Evolutionary conservation across 2,113 vertebrate genomes (phyloP).

Genomic region (Hemibagrus wyckioides): DNA sequence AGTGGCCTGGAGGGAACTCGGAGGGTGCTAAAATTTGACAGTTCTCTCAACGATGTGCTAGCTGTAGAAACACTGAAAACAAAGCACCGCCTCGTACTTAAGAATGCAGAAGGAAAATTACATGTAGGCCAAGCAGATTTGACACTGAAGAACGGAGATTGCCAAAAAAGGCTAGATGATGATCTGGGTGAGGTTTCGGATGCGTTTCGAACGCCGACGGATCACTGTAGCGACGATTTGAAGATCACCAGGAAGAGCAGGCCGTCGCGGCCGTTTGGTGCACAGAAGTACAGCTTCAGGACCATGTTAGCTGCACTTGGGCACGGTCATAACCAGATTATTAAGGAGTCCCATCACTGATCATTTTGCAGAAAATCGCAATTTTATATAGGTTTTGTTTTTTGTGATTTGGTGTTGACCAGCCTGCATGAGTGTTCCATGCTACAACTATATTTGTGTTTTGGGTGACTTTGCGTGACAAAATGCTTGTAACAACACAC

Average conservation of each 20-base stretch:
- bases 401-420: neutral
- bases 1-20: neutral
- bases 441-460: neutral
- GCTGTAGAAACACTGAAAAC: neutral
- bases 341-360: slow-evolving; percentile 43
- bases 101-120: neutral
- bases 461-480: neutral
- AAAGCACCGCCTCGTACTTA: neutral
- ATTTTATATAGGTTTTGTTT: neutral
- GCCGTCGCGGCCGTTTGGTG: neutral
- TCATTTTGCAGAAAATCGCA: neutral
- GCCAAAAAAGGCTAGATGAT: neutral
- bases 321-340: slow-evolving; percentile 36
- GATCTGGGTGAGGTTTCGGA: slow-evolving; percentile 1
- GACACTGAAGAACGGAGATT: neutral
- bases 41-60: neutral
- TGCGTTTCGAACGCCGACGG: slow-evolving; percentile 32
- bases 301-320: slow-evolving; percentile 33
- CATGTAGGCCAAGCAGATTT: neutral
- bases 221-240: neutral
- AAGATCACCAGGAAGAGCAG: neutral
- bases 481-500: neutral
- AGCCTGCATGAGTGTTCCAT: neutral
- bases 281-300: slow-evolving; percentile 21
- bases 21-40: slow-evolving; percentile 44